These are phyloP conservation scores for Syrmaticus mikado DNA, from an alignment of 2,113 vertebrate species.

Conservation along the genomic window DNA sequence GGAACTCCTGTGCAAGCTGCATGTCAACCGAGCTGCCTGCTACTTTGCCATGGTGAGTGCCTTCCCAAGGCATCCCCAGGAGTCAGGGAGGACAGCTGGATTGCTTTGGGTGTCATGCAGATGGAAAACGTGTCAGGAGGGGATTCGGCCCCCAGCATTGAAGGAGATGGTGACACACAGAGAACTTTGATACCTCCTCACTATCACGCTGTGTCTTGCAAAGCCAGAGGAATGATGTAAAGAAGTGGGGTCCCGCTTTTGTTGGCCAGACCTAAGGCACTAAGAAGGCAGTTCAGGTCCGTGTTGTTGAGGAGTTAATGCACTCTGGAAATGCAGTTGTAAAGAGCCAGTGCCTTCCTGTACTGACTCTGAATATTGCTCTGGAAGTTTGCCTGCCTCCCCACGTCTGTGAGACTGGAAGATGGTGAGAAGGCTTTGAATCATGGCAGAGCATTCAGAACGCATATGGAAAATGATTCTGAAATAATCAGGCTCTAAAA, in stretches of 20 bases:
- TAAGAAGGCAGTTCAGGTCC: neutral
- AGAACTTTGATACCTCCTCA: neutral
- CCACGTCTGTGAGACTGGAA: neutral
- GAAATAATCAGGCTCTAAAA: neutral
- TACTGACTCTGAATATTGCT: neutral
- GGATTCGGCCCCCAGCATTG: neutral
- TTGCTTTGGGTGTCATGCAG: neutral
- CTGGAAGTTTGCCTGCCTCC: neutral
- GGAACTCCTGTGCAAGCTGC: conserved; percentile 87
- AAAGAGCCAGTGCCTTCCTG: neutral
- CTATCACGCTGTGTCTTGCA: neutral
- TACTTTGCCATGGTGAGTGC: conserved; percentile 89
- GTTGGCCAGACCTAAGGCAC: neutral
- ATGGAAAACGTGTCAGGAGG: neutral
- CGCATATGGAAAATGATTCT: neutral
- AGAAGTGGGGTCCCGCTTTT: neutral
- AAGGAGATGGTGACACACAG: neutral
- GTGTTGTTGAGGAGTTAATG: neutral
- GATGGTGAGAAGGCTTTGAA: neutral
- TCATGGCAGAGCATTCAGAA: neutral
- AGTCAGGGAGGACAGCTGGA: neutral
- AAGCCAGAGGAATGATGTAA: neutral
- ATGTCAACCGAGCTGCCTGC: conserved; percentile 89
- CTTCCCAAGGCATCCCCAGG: neutral
- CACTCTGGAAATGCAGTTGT: neutral